Percentiles rank a stretch among this genome's conserved stretches.
Conservation (phyloP, 2,797 vertebrate species). For the Nannoperca australis region DNA sequence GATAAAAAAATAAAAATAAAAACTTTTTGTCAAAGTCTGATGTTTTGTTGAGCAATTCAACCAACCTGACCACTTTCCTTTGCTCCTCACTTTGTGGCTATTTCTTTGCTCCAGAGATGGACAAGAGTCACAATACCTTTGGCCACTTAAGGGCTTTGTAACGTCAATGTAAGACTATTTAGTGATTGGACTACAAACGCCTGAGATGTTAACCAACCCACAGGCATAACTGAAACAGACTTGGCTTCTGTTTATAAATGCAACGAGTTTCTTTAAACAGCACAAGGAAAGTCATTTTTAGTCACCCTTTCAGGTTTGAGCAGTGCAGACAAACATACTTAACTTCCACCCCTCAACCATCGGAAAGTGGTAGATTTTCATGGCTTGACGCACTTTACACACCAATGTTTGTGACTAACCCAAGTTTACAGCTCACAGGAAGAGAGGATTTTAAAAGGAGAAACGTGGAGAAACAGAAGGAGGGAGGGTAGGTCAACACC, state of each 20-base stretch:
- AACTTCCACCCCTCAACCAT: slow-evolving; percentile 32
- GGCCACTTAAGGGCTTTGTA: background rate
- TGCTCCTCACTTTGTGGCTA: background rate
- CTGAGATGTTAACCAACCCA: slow-evolving; percentile 13
- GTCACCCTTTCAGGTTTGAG: slow-evolving; percentile 41
- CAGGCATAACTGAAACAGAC: slow-evolving; percentile 18
- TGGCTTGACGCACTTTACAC: slow-evolving; percentile 56
- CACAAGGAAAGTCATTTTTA: slow-evolving; percentile 38
- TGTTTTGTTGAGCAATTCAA: background rate
- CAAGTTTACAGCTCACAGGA: slow-evolving; percentile 49
- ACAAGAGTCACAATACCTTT: background rate
- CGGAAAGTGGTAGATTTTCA: slow-evolving; percentile 33
- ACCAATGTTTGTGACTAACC: slow-evolving; percentile 53
- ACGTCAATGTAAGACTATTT: background rate
- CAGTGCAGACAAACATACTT: slow-evolving; percentile 22
- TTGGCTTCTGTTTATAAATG: slow-evolving; percentile 27
- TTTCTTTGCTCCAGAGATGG: background rate
- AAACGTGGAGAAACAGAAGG: slow-evolving; percentile 26
- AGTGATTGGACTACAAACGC: background rate
- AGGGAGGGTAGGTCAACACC: slow-evolving; percentile 61
- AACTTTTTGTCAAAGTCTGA: too few relatives aligned
- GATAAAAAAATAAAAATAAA: too few relatives aligned
- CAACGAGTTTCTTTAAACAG: slow-evolving; percentile 17
- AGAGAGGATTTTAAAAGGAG: slow-evolving; percentile 40
- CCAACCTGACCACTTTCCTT: background rate